Conservation (phyloP, 2,797 vertebrate genomes). For the Rhynchonycteris naso region DNA sequence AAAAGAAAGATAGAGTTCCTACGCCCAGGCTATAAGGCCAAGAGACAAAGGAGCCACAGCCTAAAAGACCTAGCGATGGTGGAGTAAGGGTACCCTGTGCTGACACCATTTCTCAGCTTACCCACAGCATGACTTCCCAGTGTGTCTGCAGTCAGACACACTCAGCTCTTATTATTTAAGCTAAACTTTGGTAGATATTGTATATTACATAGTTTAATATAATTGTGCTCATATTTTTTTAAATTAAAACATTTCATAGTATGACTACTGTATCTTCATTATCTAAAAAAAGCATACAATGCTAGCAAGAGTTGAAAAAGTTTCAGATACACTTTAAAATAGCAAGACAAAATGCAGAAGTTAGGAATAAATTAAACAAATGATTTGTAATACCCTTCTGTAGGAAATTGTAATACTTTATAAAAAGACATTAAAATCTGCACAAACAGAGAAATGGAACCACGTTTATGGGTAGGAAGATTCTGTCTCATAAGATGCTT, state of each 20-base stretch:
- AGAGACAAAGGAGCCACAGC: slow-evolving; percentile 89
- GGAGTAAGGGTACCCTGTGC: slow-evolving; percentile 84
- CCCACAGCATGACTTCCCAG: background rate
- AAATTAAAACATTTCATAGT: slow-evolving; percentile 73
- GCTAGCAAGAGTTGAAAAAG: background rate
- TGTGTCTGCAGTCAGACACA: background rate
- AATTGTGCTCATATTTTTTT: slow-evolving; percentile 40
- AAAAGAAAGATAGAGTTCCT: slow-evolving; percentile 96
- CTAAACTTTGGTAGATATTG: slow-evolving; percentile 47
- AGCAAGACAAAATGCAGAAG: background rate
- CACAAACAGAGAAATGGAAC: background rate
- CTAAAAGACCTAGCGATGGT: slow-evolving; percentile 95
- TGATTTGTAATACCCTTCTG: background rate
- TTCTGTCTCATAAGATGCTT: background rate
- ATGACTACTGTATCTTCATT: slow-evolving; percentile 35
- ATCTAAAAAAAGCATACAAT: slow-evolving; percentile 32
- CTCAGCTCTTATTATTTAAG: slow-evolving; percentile 41
- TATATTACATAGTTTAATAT: slow-evolving; percentile 71
- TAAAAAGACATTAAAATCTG: background rate
- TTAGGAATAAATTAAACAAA: background rate
- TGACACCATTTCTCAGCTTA: background rate
- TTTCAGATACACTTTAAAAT: slow-evolving; percentile 18
- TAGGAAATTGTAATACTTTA: background rate
- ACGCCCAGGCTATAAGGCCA: slow-evolving; percentile 92
- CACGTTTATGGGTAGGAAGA: background rate